Evolutionary conservation across 2,888 invertebrate species (phyloP).

Genomic region (Xestia xanthographa): DNA sequence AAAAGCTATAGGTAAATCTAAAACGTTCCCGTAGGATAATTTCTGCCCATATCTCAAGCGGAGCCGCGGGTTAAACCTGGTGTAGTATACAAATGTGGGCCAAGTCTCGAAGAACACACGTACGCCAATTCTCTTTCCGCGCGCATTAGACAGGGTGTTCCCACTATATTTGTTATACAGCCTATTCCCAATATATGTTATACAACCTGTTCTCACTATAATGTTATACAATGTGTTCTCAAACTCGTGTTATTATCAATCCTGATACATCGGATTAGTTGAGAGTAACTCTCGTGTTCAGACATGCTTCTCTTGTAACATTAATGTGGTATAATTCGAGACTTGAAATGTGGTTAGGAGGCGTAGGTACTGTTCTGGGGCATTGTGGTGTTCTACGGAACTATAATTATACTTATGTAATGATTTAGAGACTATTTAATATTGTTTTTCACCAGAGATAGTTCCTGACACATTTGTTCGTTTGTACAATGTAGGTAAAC

Average conservation of each 20-base stretch:
- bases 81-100: not conserved
- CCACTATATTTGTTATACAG: conserved; percentile 24
- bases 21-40: too few species aligned
- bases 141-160: not conserved
- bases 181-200: conserved; percentile 8
- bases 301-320: conserved; percentile 57
- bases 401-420: not conserved
- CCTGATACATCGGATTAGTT: conserved; percentile 60
- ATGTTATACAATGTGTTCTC: conserved; percentile 18
- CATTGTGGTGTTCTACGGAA: conserved; percentile 29
- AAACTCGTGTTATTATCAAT: conserved; percentile 61
- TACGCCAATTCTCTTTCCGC: not conserved
- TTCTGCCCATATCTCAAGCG: too few species aligned
- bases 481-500: not conserved
- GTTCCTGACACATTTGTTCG: not conserved
- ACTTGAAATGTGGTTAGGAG: conserved; percentile 40
- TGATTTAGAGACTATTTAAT: not conserved
- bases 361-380: conserved; percentile 26
- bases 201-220: conserved; percentile 26
- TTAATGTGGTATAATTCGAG: conserved; percentile 50
- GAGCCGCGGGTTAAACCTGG: not conserved
- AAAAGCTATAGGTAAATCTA: too few species aligned
- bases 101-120: conserved; percentile 6
- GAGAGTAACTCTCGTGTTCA: conserved; percentile 49
- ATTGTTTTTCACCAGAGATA: not conserved